phyloP scores from a whole-genome alignment of 2,113 vertebrate species.

The Bubo bubo region DNA sequence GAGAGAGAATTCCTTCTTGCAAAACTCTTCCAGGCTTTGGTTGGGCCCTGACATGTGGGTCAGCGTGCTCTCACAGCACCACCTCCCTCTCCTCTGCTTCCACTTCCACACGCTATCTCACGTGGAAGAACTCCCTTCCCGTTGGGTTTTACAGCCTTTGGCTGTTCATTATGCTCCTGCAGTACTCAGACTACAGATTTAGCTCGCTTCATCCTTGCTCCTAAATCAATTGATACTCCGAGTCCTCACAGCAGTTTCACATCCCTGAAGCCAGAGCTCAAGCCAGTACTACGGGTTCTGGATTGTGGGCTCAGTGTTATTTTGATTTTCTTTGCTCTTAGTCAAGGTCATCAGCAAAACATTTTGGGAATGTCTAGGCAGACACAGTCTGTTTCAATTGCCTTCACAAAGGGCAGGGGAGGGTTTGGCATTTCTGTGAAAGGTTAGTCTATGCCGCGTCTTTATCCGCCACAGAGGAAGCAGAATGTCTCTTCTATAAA shows the following conservation, averaged over 20 bases:
- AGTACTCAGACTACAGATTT: not conserved
- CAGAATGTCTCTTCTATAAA: not conserved
- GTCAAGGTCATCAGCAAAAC: constrained; percentile 22
- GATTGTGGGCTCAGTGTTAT: not conserved
- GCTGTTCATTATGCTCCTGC: not conserved
- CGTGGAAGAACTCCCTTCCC: not conserved
- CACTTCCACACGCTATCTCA: not conserved
- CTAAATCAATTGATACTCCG: not conserved
- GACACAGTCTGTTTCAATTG: not conserved
- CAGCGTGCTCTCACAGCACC: not conserved
- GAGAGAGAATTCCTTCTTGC: not conserved
- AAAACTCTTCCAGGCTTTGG: not conserved
- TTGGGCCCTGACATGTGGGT: not conserved
- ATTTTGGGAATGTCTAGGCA: constrained; percentile 22
- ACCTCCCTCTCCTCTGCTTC: not conserved
- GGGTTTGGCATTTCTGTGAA: constrained; percentile 59
- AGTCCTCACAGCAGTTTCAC: not conserved
- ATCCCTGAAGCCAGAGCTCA: not conserved
- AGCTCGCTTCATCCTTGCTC: not conserved
- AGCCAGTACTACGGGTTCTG: not conserved
- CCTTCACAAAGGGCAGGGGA: constrained; percentile 56
- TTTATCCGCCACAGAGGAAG: constrained; percentile 6
- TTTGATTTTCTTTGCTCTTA: not conserved
- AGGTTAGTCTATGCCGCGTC: not conserved
- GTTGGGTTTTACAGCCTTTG: not conserved